Evolutionary conservation across 2,797 vertebrate genomes (phyloP).

Genomic region (Onychomys torridus): DNA sequence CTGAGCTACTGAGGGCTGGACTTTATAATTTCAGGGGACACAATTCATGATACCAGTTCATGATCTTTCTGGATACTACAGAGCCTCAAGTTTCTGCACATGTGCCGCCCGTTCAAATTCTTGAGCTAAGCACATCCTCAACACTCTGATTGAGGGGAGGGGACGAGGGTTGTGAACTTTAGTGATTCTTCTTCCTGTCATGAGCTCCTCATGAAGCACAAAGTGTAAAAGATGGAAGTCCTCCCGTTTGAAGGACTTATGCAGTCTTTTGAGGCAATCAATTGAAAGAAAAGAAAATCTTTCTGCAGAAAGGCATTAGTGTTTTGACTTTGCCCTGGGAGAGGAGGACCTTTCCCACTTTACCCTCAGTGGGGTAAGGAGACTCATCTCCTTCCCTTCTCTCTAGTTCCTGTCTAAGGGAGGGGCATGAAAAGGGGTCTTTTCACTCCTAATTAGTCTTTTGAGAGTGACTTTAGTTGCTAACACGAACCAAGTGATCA

Average conservation of each 20-base stretch:
- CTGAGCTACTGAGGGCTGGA: background rate
- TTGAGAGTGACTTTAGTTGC: constrained; percentile 58
- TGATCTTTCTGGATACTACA: constrained; percentile 28
- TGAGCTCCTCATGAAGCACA: constrained; percentile 51
- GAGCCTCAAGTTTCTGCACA: background rate
- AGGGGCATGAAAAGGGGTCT: background rate
- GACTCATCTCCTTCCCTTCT: background rate
- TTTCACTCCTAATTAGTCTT: constrained; percentile 58
- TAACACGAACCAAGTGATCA: constrained; percentile 45
- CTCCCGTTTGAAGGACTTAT: constrained; percentile 44
- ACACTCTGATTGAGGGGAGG: background rate
- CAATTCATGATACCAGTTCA: background rate
- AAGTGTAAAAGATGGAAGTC: constrained; percentile 41
- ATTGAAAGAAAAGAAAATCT: constrained; percentile 56
- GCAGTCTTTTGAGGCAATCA: constrained; percentile 45
- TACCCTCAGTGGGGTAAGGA: background rate
- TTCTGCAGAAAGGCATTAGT: constrained; percentile 49
- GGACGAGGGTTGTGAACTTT: background rate
- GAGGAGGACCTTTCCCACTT: constrained; percentile 7
- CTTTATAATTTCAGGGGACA: background rate
- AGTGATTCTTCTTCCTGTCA: constrained; percentile 35
- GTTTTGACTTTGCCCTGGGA: constrained; percentile 30
- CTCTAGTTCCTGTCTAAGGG: background rate
- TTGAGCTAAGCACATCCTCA: constrained; percentile 15
- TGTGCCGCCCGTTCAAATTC: background rate